Evolutionary conservation across 2,888 invertebrate genomes (phyloP).

Genomic region (Drosophila imparisetae): DNA sequence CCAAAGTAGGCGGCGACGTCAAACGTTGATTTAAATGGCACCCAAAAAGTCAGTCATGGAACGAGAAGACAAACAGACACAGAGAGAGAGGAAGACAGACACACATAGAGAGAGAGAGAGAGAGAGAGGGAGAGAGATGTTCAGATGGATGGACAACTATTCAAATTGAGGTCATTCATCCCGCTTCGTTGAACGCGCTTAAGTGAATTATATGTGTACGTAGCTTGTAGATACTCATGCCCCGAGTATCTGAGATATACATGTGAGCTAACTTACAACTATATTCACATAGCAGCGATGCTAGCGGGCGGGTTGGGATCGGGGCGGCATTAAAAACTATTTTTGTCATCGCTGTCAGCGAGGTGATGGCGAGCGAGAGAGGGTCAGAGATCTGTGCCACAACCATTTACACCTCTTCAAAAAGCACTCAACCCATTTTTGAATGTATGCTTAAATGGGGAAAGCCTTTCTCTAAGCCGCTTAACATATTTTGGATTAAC

Average conservation of each 20-base stretch:
- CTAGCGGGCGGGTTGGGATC: background rate
- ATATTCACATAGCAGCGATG: conserved; percentile 14
- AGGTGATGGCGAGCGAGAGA: background rate
- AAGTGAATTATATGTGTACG: conserved; percentile 75
- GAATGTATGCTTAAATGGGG: conserved; percentile 2
- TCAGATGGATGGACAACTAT: conserved; percentile 69
- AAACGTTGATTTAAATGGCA: conserved; percentile 77
- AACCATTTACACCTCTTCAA: conserved; percentile 51
- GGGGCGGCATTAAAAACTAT: conserved; percentile 35
- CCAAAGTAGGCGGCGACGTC: conserved; percentile 70
- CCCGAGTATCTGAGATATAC: conserved; percentile 43
- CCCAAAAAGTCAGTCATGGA: conserved; percentile 68
- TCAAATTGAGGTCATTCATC: conserved; percentile 81
- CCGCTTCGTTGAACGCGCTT: conserved; percentile 82
- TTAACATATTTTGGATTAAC: conserved; percentile 37
- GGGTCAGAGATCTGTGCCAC: conserved; percentile 41
- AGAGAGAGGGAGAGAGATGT: conserved; percentile 1
- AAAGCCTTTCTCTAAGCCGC: conserved; percentile 63
- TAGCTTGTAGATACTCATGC: conserved; percentile 15
- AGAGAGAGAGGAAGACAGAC: conserved; percentile 3
- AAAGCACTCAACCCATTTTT: conserved; percentile 59
- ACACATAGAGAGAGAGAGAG: background rate
- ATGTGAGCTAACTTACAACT: conserved; percentile 24
- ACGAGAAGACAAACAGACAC: conserved; percentile 49
- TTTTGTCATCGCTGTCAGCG: conserved; percentile 43